Evolutionary conservation across 2,113 vertebrate genomes (phyloP).

Genomic region (Oncorhynchus nerka): DNA sequence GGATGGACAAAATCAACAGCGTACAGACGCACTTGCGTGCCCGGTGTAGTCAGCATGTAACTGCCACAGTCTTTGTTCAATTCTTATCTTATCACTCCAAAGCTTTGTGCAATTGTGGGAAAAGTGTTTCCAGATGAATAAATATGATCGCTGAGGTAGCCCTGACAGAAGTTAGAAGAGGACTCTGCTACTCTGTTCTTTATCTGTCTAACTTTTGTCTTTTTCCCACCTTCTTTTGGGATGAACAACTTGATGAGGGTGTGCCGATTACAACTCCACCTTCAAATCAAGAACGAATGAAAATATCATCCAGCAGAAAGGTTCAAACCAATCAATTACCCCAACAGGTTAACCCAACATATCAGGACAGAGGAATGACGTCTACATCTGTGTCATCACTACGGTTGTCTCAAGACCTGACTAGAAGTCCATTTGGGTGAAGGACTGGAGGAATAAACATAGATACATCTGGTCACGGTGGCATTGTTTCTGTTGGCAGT

Average conservation of each 20-base stretch:
- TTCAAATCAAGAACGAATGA: neutral
- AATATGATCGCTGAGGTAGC: neutral
- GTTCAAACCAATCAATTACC: neutral
- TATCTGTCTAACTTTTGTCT: neutral
- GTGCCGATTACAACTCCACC: neutral
- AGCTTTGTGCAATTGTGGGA: neutral
- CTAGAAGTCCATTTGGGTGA: neutral
- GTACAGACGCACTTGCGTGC: no score
- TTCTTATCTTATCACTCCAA: neutral
- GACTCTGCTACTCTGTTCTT: neutral
- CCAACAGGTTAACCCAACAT: neutral
- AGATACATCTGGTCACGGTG: slow-evolving; percentile 43
- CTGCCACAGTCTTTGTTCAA: neutral
- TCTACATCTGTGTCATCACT: neutral
- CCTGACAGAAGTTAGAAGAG: neutral
- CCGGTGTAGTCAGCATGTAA: no score
- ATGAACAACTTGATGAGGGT: neutral
- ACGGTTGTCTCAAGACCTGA: neutral
- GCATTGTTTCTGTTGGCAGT: slow-evolving; percentile 34
- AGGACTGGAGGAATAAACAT: neutral
- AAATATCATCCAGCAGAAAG: neutral
- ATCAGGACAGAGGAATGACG: neutral
- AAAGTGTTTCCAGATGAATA: neutral
- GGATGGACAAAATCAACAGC: no score
- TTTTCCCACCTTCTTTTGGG: neutral